These are phyloP conservation scores for Lerema accius DNA, from an alignment of 1,140 invertebrate genomes.

Conservation along the genomic window DNA sequence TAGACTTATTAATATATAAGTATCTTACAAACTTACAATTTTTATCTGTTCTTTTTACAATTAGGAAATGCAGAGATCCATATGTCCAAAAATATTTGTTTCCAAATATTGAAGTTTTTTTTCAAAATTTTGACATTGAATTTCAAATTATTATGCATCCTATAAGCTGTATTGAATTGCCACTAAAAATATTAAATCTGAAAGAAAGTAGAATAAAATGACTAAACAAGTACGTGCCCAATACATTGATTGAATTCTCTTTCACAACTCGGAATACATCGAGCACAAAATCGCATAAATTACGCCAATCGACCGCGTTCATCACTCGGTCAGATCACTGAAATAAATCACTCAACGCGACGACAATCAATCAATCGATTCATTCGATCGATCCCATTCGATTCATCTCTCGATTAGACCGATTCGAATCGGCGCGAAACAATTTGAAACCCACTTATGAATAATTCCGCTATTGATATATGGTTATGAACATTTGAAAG, in stretches of 20 bases:
- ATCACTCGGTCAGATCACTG: constrained; percentile 47
- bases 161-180: no score
- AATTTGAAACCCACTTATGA: constrained; percentile 58
- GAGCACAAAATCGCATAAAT: constrained; percentile 40
- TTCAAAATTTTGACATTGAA: no score
- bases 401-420: constrained; percentile 62
- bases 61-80: no score
- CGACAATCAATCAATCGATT: constrained; percentile 66
- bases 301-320: constrained; percentile 38
- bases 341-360: constrained; percentile 63
- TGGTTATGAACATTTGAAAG: constrained; percentile 38
- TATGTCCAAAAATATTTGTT: no score
- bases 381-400: constrained; percentile 61
- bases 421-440: constrained; percentile 65
- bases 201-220: no score
- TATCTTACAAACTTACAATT: no score
- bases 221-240: no score
- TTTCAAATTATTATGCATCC: no score
- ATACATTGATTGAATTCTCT: constrained; percentile 6
- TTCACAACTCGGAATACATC: constrained; percentile 18
- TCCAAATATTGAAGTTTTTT: no score
- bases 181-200: no score
- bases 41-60: no score
- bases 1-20: no score
- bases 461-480: constrained; percentile 57